phyloP scores from a whole-genome alignment of 2,113 vertebrate genomes.

The Brachionichthys hirsutus region DNA sequence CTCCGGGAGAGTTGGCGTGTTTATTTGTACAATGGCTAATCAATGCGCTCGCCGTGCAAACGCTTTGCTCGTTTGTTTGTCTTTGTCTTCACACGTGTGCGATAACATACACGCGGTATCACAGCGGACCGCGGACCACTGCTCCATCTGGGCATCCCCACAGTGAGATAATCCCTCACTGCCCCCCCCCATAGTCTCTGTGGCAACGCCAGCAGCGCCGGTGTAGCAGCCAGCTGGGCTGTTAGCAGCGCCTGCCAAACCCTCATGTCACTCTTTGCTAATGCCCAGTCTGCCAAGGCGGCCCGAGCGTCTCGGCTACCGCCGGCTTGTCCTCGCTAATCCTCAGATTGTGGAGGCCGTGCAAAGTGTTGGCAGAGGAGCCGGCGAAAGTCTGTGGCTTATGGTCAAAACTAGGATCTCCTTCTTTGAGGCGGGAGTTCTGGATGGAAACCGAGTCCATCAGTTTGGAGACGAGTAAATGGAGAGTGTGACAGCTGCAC shows the following conservation, averaged over 20 bases:
- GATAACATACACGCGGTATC: conserved; percentile 40
- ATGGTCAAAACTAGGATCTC: conserved; percentile 29
- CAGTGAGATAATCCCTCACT: conserved; percentile 61
- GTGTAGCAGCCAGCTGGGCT: conserved; percentile 48
- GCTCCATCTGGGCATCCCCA: conserved; percentile 67
- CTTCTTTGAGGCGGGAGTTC: conserved; percentile 15
- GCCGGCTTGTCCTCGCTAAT: conserved; percentile 60
- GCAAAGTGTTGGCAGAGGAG: conserved; percentile 36
- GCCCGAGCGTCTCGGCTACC: conserved; percentile 46
- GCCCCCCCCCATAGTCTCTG: conserved; percentile 40
- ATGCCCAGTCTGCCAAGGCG: conserved; percentile 61
- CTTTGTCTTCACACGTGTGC: conserved; percentile 12
- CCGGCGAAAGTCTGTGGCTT: conserved; percentile 32
- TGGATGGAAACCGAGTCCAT: conserved; percentile 31
- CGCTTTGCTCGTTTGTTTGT: conserved; percentile 4
- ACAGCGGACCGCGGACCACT: conserved; percentile 42
- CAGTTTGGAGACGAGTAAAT: conserved; percentile 14
- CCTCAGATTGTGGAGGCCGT: conserved; percentile 55
- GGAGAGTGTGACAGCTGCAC: conserved; percentile 20
- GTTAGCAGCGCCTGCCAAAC: conserved; percentile 57
- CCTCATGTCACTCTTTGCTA: conserved; percentile 61
- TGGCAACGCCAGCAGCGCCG: conserved; percentile 39
- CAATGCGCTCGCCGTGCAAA: too few relatives aligned
- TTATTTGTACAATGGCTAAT: conserved; percentile 29
- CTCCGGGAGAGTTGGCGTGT: conserved; percentile 36